Percentiles rank a stretch among this genome's conserved stretches.
These are phyloP conservation scores for Sclerurus mexicanus DNA, from an alignment of 2,113 vertebrate species.

Conservation along the genomic window DNA sequence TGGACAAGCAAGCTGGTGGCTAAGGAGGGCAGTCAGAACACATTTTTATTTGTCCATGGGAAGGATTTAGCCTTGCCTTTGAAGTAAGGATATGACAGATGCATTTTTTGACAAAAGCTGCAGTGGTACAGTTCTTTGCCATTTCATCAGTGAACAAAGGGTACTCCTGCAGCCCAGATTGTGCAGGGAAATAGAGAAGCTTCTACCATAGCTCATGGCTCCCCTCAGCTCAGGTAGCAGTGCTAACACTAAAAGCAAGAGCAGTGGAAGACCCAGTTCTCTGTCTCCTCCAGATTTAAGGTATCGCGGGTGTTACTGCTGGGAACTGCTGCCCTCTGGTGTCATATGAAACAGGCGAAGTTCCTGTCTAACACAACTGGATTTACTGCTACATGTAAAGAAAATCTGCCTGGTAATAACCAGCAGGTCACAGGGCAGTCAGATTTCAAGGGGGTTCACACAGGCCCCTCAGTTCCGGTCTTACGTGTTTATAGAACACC, in stretches of 20 bases:
- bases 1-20: neutral
- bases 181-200: neutral
- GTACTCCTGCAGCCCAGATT: neutral
- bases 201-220: neutral
- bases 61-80: neutral
- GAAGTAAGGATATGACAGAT: neutral
- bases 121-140: neutral
- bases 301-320: neutral
- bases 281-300: neutral
- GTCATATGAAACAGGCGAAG: neutral
- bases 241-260: neutral
- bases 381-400: neutral
- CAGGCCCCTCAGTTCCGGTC: neutral
- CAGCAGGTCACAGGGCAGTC: neutral
- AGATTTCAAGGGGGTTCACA: neutral
- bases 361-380: neutral
- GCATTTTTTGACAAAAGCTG: neutral
- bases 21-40: neutral
- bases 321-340: slow-evolving; percentile 55
- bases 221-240: neutral
- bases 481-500: rapidly evolving
- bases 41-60: neutral
- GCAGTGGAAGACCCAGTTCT: neutral
- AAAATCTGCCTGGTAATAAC: neutral
- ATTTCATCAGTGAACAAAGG: neutral